Evolutionary conservation across 1,140 invertebrate genomes (phyloP).

Genomic region (Ips nitidus): DNA sequence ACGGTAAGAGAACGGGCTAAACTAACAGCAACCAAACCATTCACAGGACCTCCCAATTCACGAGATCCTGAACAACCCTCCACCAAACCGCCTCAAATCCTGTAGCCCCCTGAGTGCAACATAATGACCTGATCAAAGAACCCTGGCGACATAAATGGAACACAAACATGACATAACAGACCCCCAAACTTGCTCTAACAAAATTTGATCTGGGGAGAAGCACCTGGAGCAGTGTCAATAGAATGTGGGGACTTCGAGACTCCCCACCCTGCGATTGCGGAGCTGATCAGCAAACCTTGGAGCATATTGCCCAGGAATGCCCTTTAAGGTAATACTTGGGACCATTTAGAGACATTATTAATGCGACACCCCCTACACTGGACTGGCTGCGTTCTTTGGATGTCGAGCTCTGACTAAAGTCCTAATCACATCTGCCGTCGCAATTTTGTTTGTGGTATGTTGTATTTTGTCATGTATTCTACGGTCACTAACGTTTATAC

Average conservation of each 20-base stretch:
- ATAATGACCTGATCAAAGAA: slow-evolving; percentile 5
- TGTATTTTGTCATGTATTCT: no score
- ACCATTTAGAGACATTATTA: slow-evolving; percentile 7
- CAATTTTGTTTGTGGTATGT: no score
- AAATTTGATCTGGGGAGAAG: neutral
- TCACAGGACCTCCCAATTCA: slow-evolving; percentile 4
- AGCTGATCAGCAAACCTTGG: neutral
- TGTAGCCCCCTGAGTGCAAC: neutral
- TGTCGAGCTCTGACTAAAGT: no score
- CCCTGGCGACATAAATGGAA: neutral
- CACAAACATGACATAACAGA: slow-evolving; percentile 10
- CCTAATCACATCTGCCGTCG: no score
- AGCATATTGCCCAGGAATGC: neutral
- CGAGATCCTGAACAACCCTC: slow-evolving; percentile 3
- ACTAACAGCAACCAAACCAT: neutral
- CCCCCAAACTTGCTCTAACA: neutral
- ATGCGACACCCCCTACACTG: slow-evolving; percentile 5
- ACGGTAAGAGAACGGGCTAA: slow-evolving; percentile 7
- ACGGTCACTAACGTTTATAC: no score
- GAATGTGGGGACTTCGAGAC: neutral
- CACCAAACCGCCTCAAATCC: neutral
- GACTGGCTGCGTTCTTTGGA: neutral
- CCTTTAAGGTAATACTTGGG: slow-evolving; percentile 1
- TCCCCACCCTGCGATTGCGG: neutral
- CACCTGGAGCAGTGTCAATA: slow-evolving; percentile 3